Evolutionary conservation across 2,797 vertebrate species (phyloP), one percentile per base, ranked within the genome.

Genomic region (Hippopotamyrus pictus): DNA sequence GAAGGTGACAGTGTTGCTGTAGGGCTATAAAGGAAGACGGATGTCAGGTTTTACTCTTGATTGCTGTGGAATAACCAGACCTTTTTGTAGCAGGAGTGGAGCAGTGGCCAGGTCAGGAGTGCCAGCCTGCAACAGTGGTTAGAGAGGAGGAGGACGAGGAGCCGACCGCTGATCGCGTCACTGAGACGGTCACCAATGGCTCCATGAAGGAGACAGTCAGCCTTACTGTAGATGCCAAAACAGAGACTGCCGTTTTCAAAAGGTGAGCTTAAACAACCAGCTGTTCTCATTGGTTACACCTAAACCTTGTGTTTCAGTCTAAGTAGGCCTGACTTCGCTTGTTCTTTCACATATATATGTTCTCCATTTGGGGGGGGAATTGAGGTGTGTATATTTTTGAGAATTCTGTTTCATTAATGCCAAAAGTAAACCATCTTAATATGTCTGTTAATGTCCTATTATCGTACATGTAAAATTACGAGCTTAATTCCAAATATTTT

Each of bases 211-310:
- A 99, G 94, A 99, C 98, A 0, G 96, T 99, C 95, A 99, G 98
- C 95, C 97, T 99, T 95, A 99, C 98, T 90, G 98, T 99, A 83
- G 98, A 99, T n/a, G 98, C 98, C 95, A 99, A 98, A 97, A 99
- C 98, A 4, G 98, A 99, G 94, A 99, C 98, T 0, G 98, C 98
- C 0, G 97, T 99, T 94, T 99, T 99, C 95, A 99, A 98, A 96
- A 99, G 98, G 98, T 99, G 94, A 95, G 95, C 51, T n/a, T 87
- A 11, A 44, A 41, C 57, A 53, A n/a, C 46, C 59, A 44, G 76
- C 19, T 82, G 2, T 46, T 82, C 76, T 46, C 37, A n/a, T 82
- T 82, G 76, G 17, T 8, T 46, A n/a, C 41, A 33, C 76, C 17
- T 46, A 46, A 46, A 44, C 76, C 69, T 76, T 76, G 73, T 79